Base-by-base conservation (phyloP, 2,797 vertebrate species). In the Diglossa cyanea region DNA sequence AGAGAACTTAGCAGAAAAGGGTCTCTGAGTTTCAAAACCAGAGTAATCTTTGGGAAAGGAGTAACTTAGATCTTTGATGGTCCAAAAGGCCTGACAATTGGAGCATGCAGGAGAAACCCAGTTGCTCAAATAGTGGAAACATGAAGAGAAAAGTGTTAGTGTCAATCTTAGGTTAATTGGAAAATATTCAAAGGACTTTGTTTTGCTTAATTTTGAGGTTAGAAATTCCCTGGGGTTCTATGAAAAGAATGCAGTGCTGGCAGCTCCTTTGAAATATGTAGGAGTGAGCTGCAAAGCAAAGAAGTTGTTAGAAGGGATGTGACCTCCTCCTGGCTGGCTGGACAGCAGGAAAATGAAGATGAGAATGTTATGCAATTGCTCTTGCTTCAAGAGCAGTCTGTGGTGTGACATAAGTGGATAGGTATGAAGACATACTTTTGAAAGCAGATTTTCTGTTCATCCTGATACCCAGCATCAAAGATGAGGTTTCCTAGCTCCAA, bases 171-270 rank as follows among this genome's bases (percentile, higher is more conserved):
- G 79, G 94, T 94, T 96, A 97, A 96, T 82, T 93, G 87, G 73
- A 90, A 91, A 88, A 84, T 88, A 94, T 91, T 94, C 91, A 93
- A 58, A 94, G 62, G 73, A 84, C 70, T 96, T 95, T 89, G 31
- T 91, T 96, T 94, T 93, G 88, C 63, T 82, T 91, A 82, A 94
- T 95, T 94, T 90, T 91, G 91, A 94, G 82, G 87, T 95, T 93
- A 91, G 87, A 86, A 67, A 62, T 94, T 95, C 76, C 90, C 87
- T 73, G 53, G 85, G 30, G 60, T 88, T 90, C 82, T 90, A 6
- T 84, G 76, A 86, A 92, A 88, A 94, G 76, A 94, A 67, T 3
- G 2, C n/a, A 90, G 75, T 9, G 17, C 63, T 86, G 76, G 48
- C 86, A 90, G 76, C 31, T 79, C n/a, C 63, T 95, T 86, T 96